These are phyloP conservation scores for Gryllus longicercus DNA, from an alignment of 2,888 invertebrate genomes.

Conservation along the genomic window DNA sequence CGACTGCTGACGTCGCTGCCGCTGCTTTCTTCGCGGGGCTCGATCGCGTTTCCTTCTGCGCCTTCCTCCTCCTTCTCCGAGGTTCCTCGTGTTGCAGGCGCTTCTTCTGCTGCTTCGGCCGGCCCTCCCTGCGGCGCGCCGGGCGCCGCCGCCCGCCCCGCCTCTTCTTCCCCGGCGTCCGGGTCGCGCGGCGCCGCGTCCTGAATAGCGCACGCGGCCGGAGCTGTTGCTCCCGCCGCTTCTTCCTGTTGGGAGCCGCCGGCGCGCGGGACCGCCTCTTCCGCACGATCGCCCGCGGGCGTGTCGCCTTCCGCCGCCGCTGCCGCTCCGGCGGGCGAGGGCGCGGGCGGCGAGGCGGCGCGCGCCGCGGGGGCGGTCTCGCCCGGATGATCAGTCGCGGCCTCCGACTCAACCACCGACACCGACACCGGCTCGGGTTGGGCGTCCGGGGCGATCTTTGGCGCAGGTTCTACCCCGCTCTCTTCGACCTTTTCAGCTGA, in stretches of 20 bases:
- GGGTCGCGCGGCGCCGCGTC: background rate
- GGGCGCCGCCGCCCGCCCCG: background rate
- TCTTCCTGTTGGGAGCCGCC: background rate
- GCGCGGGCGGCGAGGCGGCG: constrained; percentile 18
- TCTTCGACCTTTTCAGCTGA: background rate
- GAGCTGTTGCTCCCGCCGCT: background rate
- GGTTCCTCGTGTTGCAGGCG: background rate
- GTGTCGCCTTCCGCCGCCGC: background rate
- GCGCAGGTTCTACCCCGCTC: background rate
- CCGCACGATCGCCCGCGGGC: background rate
- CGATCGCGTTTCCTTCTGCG: background rate
- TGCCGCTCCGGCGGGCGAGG: background rate
- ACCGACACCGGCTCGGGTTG: too few species aligned
- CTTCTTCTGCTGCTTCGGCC: too few species aligned
- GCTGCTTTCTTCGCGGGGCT: background rate
- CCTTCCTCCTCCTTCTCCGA: background rate
- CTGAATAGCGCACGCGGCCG: background rate
- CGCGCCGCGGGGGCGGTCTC: background rate
- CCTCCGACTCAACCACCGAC: too few species aligned
- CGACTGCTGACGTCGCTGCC: background rate
- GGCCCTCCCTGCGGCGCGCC: background rate
- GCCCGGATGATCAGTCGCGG: too few species aligned
- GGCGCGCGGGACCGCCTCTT: background rate
- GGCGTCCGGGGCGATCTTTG: too few species aligned
- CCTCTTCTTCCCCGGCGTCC: background rate